Conservation (phyloP, 1,140 invertebrate genomes). For the Plectrocnemia conspersa region DNA sequence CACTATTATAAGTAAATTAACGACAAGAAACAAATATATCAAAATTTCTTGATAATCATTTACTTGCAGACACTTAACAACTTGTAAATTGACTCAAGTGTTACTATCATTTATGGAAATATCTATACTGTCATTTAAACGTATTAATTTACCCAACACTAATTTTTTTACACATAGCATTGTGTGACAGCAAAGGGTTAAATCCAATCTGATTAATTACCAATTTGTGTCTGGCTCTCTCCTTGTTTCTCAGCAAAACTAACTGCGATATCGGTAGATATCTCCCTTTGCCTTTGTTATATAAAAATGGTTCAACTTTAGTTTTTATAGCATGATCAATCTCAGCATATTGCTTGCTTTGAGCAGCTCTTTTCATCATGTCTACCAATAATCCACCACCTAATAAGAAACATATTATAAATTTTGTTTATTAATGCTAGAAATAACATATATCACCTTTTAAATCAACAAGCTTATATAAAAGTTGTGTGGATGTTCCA, state of each 20-base stretch:
- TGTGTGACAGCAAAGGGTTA: no score
- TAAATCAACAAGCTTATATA: conserved; percentile 81
- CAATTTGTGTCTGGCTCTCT: conserved; percentile 73
- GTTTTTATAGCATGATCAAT: conserved; percentile 85
- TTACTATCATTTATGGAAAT: not conserved
- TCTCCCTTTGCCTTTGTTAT: conserved; percentile 86
- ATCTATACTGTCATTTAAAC: not conserved
- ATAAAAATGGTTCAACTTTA: conserved; percentile 87
- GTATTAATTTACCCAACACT: no score
- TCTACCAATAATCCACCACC: conserved; percentile 88
- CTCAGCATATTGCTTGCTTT: conserved; percentile 83
- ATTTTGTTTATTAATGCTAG: not conserved
- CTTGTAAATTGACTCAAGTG: not conserved
- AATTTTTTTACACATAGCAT: no score
- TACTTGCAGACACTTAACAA: not conserved
- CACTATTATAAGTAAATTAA: no score
- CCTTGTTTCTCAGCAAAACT: conserved; percentile 82
- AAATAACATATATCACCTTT: conserved; percentile 59
- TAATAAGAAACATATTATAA: conserved; percentile 37
- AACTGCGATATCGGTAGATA: conserved; percentile 84
- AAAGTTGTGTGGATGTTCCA: conserved; percentile 69
- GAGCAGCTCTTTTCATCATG: conserved; percentile 86
- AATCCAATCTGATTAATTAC: conserved; percentile 50
- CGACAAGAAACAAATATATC: no score
- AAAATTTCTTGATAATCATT: no score